phyloP scores from a whole-genome alignment of 2,113 vertebrate species.

The Pelecanoides urinatrix region DNA sequence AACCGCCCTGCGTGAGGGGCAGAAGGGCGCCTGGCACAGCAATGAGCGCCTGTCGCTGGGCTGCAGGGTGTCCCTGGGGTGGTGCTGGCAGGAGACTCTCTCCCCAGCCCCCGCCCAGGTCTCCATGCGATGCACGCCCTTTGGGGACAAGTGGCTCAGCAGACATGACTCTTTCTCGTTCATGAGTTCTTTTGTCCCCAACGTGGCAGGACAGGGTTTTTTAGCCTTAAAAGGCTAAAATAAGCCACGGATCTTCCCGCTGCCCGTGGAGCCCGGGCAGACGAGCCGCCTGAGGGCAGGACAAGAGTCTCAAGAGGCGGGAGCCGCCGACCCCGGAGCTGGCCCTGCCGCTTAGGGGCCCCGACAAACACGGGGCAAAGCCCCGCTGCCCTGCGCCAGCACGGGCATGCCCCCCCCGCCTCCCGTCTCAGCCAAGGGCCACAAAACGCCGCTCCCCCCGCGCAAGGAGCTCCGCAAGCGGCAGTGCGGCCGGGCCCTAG shows the following conservation, averaged over 20 bases:
- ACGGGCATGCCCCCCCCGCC: not conserved
- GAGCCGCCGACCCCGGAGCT: accelerated
- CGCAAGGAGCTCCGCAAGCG: not conserved
- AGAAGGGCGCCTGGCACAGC: not conserved
- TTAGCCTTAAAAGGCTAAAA: not conserved
- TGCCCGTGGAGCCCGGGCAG: not conserved
- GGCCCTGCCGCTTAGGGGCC: not conserved
- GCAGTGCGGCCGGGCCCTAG: accelerated
- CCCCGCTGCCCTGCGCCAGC: too few relatives aligned
- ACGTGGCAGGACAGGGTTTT: accelerated
- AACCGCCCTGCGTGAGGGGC: accelerated
- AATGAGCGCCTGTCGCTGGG: accelerated
- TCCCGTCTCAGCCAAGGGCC: not conserved
- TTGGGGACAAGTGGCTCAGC: not conserved
- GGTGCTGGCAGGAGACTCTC: not conserved
- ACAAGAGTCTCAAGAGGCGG: too few relatives aligned
- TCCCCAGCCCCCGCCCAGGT: not conserved
- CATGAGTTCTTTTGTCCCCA: not conserved
- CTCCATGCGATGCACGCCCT: accelerated
- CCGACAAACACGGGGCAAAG: too few relatives aligned
- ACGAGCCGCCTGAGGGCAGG: not conserved
- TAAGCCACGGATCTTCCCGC: not conserved
- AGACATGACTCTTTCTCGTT: not conserved
- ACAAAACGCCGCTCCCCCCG: not conserved
- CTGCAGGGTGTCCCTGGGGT: accelerated